Percentiles rank a stretch among this genome's conserved stretches.
These are phyloP conservation scores for Cryptops parisi DNA, from an alignment of 2,888 invertebrate genomes.

Conservation along the genomic window DNA sequence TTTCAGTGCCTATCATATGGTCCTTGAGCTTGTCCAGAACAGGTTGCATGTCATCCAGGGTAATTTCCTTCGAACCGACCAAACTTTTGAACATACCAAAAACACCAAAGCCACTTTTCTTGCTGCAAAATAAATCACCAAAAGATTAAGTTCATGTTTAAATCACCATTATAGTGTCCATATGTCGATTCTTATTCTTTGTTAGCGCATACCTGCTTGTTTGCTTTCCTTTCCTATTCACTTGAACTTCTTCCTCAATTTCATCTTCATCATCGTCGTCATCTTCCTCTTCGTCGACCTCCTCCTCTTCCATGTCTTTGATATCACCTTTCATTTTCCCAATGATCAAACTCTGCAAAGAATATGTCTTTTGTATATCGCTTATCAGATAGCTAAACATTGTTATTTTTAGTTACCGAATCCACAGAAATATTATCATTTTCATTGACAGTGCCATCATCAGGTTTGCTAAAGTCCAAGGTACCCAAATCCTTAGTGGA, in stretches of 20 bases:
- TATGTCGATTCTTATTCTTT: too few species aligned
- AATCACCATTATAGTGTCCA: too few species aligned
- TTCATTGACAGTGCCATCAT: constrained; percentile 27
- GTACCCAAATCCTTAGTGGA: constrained; percentile 55
- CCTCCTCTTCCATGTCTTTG: constrained; percentile 62
- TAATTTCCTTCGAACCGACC: constrained; percentile 78
- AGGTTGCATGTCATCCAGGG: constrained; percentile 62
- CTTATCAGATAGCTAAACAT: too few species aligned
- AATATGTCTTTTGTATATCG: too few species aligned
- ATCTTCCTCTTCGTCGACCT: constrained; percentile 37
- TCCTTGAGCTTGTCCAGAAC: constrained; percentile 86
- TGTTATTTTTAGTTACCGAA: constrained; percentile 41
- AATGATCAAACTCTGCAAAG: constrained; percentile 47
- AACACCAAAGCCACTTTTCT: constrained; percentile 41
- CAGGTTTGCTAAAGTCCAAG: constrained; percentile 44
- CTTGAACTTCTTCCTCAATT: constrained; percentile 27
- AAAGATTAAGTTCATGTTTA: neutral
- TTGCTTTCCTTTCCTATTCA: constrained; percentile 27
- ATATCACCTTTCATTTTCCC: constrained; percentile 73
- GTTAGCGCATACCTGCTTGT: constrained; percentile 19
- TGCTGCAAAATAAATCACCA: neutral
- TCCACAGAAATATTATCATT: constrained; percentile 44
- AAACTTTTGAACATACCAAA: constrained; percentile 76
- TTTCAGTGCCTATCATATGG: constrained; percentile 71
- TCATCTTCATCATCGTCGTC: constrained; percentile 47